Base-by-base conservation (phyloP, 2,113 vertebrate genomes). In the Seriola dumerili region DNA sequence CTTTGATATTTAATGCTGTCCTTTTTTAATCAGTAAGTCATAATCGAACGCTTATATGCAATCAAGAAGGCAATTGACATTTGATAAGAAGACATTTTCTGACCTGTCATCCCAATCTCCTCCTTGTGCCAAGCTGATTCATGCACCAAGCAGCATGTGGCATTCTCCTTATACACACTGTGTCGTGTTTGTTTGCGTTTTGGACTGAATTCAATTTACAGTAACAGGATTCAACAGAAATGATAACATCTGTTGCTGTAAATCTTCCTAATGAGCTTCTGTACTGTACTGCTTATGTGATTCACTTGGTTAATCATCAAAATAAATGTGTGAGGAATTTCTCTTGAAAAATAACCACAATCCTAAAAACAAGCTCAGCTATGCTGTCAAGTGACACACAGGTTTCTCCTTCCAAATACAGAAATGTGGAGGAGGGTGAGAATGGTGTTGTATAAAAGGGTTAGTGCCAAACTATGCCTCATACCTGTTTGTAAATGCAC, bases 1-100 rank as follows among this genome's bases (percentile, higher is more conserved):
- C 62, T 76, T 48, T 67, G 46, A 72, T 61, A 77, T 80, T 46
- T 44, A 46, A 75, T 79, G 46, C 57, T 78, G 59, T 55, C 17
- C 16, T 58, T 72, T 59, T 61, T 81, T 54, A 81, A 73, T 74
- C 69, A 75, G 5, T 16, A 2, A 50, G 14, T 34, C 10, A 67
- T 68, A 59, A 58, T 12, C 7, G 3, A 1, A 34, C 62, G 23
- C 61, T 76, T 81, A 76, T 72, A 58, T 58, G 46, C 11, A 83
- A 80, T 81, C 68, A 76, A 32, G 46, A 48, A 52, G 48, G 61
- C 46, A 44, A 48, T 63, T 85, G 23, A 25, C 8, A 42, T 42
- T 42, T 42, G 8, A 42, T 38, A 38, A 38, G 38, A 38, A 4
- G 38, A 38, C 7, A 21, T 48, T 52, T 52, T 6, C 9, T 54